Percentiles rank a stretch among this genome's conserved stretches.
These are phyloP conservation scores for Tetramorium parvispinum DNA, from an alignment of 1,140 invertebrate species.

Conservation along the genomic window DNA sequence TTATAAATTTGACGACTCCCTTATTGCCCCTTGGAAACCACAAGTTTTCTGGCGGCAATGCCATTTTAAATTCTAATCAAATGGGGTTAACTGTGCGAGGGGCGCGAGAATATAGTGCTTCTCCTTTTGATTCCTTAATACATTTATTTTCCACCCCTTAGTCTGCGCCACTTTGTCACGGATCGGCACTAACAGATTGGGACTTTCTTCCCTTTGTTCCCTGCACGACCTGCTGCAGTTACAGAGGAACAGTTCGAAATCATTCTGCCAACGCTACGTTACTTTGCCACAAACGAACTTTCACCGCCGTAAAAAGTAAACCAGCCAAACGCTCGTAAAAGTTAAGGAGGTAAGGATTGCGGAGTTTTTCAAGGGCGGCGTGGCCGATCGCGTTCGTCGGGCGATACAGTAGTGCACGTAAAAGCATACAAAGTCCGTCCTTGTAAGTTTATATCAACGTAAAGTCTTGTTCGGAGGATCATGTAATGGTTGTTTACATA, in stretches of 20 bases:
- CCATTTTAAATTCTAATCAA: background rate
- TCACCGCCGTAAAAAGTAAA: constrained; percentile 65
- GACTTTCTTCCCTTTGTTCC: background rate
- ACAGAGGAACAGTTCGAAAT: constrained; percentile 38
- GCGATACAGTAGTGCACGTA: background rate
- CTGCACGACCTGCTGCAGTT: background rate
- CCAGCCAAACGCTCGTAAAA: constrained; percentile 62
- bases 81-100: background rate
- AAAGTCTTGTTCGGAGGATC: background rate
- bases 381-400: constrained; percentile 20
- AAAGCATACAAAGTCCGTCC: background rate
- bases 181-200: constrained; percentile 11
- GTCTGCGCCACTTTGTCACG: background rate
- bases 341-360: constrained; percentile 70
- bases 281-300: constrained; percentile 66
- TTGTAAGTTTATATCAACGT: background rate
- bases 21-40: background rate
- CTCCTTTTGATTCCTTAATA: background rate
- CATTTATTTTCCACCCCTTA: background rate
- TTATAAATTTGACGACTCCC: background rate
- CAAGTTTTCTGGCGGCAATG: background rate
- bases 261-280: constrained; percentile 21
- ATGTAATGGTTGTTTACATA: background rate
- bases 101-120: background rate
- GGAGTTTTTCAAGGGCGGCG: constrained; percentile 70